Evolutionary conservation across 2,888 invertebrate species (phyloP).

Genomic region (Melanostoma mellinum): DNA sequence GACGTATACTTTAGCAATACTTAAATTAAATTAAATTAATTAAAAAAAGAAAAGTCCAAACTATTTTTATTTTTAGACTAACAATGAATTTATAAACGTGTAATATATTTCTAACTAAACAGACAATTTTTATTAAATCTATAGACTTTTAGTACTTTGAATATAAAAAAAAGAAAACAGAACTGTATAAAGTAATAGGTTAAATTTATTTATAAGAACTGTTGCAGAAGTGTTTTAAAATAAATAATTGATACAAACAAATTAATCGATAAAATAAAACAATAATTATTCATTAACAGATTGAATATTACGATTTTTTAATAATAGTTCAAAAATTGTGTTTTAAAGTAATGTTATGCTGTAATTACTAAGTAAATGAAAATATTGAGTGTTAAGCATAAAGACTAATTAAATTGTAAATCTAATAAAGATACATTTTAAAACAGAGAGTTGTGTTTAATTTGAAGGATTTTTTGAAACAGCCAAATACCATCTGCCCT

Average conservation of each 20-base stretch:
- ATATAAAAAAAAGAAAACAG: constrained; percentile 30
- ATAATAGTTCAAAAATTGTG: constrained; percentile 69
- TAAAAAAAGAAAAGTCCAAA: constrained; percentile 57
- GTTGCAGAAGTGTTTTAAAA: constrained; percentile 61
- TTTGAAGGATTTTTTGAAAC: no score
- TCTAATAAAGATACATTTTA: constrained; percentile 64
- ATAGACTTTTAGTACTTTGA: constrained; percentile 42
- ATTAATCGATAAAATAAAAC: constrained; percentile 55
- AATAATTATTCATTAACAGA: constrained; percentile 61
- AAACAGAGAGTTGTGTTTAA: constrained; percentile 23
- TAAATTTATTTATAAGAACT: constrained; percentile 53
- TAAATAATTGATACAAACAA: constrained; percentile 15
- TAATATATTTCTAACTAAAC: constrained; percentile 43
- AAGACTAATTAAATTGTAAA: constrained; percentile 71
- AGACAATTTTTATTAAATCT: constrained; percentile 30
- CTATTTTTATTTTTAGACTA: constrained; percentile 29
- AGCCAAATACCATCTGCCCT: no score
- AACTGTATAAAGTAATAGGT: constrained; percentile 51
- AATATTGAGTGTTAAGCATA: constrained; percentile 70
- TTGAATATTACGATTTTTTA: constrained; percentile 68
- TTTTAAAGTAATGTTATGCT: constrained; percentile 69
- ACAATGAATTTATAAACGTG: constrained; percentile 52
- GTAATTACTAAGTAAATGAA: constrained; percentile 63
- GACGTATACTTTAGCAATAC: constrained; percentile 60
- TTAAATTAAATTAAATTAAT: constrained; percentile 3